phyloP scores from a whole-genome alignment of 2,113 vertebrate species.

The Castor canadensis region DNA sequence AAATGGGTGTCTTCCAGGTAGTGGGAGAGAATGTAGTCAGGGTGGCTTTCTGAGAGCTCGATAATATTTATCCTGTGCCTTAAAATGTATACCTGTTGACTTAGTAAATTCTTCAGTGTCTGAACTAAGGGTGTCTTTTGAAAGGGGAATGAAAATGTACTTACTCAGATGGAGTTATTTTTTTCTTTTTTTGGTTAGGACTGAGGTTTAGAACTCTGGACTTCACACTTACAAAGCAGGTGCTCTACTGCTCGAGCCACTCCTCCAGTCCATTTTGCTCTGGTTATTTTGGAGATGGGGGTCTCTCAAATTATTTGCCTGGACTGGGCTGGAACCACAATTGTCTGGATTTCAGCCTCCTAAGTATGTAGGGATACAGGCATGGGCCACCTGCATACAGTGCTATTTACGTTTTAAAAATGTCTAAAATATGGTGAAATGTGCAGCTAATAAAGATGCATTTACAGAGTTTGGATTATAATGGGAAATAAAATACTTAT shows the following conservation, averaged over 20 bases:
- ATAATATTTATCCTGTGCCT: fast-evolving
- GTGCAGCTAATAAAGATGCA: neutral
- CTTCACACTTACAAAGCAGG: too few relatives aligned
- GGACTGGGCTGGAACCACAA: too few relatives aligned
- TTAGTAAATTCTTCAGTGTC: neutral
- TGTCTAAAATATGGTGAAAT: neutral
- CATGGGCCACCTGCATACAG: too few relatives aligned
- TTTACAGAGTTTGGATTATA: neutral
- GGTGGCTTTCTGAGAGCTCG: neutral
- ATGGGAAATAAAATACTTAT: neutral
- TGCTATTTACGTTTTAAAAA: neutral
- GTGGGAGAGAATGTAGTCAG: neutral
- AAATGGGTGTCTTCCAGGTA: neutral
- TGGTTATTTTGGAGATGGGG: too few relatives aligned
- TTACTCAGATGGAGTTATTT: too few relatives aligned
- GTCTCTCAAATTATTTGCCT: too few relatives aligned
- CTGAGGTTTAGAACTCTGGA: too few relatives aligned
- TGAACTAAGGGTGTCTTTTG: neutral
- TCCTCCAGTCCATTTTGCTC: too few relatives aligned
- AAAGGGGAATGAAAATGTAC: neutral
- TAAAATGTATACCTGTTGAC: neutral
- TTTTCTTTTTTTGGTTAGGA: too few relatives aligned
- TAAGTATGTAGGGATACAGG: too few relatives aligned
- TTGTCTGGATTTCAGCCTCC: too few relatives aligned
- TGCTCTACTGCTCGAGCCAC: too few relatives aligned